A percentile compares a stretch with the other conserved stretches of the same genome.
Conservation (phyloP, 2,888 invertebrate species). For the Pyrocoelia pectoralis region DNA sequence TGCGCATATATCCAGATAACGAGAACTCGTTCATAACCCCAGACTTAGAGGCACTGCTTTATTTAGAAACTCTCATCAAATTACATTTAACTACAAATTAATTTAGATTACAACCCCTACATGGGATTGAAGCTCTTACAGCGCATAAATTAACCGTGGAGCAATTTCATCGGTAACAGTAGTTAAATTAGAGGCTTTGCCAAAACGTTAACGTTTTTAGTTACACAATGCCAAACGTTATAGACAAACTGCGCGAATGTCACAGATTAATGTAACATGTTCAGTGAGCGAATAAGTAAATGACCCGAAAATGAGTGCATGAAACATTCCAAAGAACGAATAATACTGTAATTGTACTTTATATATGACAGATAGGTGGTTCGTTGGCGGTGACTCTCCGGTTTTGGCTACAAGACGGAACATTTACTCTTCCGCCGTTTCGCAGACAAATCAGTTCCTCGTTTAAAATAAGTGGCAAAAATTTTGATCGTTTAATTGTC, state of each 20-base stretch:
- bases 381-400: conserved; percentile 30
- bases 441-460: conserved; percentile 21
- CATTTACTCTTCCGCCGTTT: conserved; percentile 38
- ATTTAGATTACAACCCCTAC: conserved; percentile 32
- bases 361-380: conserved; percentile 36
- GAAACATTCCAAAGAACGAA: conserved; percentile 32
- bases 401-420: conserved; percentile 37
- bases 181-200: conserved; percentile 3
- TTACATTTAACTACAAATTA: conserved; percentile 34
- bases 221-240: neutral
- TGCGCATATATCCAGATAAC: conserved; percentile 40
- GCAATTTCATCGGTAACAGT: conserved; percentile 6
- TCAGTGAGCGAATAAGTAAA: conserved; percentile 31
- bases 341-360: conserved; percentile 38
- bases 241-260: conserved; percentile 15
- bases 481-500: too few relatives aligned
- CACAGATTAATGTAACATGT: conserved; percentile 31
- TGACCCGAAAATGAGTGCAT: conserved; percentile 35
- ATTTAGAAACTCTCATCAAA: conserved; percentile 35
- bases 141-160: conserved; percentile 27
- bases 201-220: neutral
- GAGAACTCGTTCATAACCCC: conserved; percentile 34
- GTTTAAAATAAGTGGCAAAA: conserved; percentile 30
- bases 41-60: conserved; percentile 33
- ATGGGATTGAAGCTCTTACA: conserved; percentile 25